These are phyloP conservation scores for Oligia strigilis DNA, from an alignment of 2,888 invertebrate species.

Conservation along the genomic window DNA sequence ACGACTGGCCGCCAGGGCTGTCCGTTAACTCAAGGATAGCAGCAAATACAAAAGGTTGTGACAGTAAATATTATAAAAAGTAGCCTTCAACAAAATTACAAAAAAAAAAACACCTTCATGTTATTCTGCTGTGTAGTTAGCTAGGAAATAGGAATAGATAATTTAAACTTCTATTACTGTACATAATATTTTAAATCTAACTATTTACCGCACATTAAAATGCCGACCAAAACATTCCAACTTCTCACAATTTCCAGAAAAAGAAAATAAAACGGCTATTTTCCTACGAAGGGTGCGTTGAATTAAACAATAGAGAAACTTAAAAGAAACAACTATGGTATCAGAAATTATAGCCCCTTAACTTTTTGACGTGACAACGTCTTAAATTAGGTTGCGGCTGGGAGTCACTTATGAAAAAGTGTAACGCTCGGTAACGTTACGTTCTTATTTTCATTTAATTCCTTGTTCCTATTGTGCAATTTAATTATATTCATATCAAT, in stretches of 20 bases:
- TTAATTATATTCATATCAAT: too few species aligned
- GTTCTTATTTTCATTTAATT: too few species aligned
- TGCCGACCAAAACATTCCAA: not conserved
- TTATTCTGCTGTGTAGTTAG: not conserved
- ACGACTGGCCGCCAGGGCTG: slow-evolving; percentile 75
- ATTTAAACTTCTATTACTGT: not conserved
- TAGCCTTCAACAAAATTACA: not conserved
- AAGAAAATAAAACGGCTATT: not conserved
- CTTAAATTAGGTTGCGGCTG: too few species aligned
- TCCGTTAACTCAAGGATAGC: slow-evolving; percentile 27
- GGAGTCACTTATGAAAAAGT: too few species aligned
- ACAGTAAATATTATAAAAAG: not conserved
- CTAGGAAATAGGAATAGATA: not conserved
- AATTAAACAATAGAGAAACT: not conserved
- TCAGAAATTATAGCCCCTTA: not conserved
- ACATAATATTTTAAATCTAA: not conserved
- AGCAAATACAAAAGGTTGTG: not conserved
- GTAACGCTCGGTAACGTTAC: too few species aligned
- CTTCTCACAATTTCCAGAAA: not conserved
- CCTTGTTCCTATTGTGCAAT: too few species aligned
- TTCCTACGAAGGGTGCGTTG: not conserved
- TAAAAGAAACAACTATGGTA: not conserved
- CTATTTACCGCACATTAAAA: not conserved
- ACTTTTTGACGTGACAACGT: too few species aligned
- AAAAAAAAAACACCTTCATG: not conserved